Percentiles rank a stretch among this genome's conserved stretches.
phyloP scores from a whole-genome alignment of 64 coral and sea anemone species.

The Stichodactyla mertensii region DNA sequence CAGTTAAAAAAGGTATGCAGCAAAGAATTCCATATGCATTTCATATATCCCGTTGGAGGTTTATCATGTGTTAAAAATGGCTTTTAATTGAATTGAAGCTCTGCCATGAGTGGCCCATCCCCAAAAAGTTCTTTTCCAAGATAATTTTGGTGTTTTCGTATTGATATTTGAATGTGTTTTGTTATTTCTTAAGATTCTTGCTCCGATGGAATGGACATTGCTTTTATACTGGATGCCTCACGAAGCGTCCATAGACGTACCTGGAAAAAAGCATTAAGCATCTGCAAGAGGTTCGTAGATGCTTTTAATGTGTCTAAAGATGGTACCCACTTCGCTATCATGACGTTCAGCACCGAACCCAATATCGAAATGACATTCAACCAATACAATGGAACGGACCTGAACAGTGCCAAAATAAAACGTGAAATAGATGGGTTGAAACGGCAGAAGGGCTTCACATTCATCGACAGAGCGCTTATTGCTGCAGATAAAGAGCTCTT shows the following conservation, averaged over 20 bases:
- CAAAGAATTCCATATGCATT: not conserved
- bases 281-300: slow-evolving; percentile 18
- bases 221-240: slow-evolving; percentile 35
- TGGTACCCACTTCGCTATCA: slow-evolving; percentile 32
- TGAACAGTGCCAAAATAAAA: slow-evolving; percentile 17
- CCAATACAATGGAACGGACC: not conserved
- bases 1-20: not conserved
- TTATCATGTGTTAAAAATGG: too few species aligned
- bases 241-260: slow-evolving; percentile 3
- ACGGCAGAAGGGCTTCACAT: not conserved
- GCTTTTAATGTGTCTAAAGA: slow-evolving; percentile 18
- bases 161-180: not conserved
- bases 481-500: slow-evolving; percentile 36
- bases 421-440: not conserved
- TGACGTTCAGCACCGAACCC: slow-evolving; percentile 25
- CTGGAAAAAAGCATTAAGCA: not conserved
- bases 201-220: slow-evolving; percentile 30
- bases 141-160: too few species aligned
- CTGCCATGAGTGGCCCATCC: too few species aligned
- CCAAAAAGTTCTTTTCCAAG: too few species aligned
- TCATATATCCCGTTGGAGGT: too few species aligned
- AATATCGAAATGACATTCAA: slow-evolving; percentile 8
- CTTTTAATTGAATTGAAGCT: too few species aligned
- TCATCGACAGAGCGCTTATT: slow-evolving; percentile 36
- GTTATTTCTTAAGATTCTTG: not conserved